Evolutionary conservation across 2,888 invertebrate genomes (phyloP).

Genomic region (Pocota personata): DNA sequence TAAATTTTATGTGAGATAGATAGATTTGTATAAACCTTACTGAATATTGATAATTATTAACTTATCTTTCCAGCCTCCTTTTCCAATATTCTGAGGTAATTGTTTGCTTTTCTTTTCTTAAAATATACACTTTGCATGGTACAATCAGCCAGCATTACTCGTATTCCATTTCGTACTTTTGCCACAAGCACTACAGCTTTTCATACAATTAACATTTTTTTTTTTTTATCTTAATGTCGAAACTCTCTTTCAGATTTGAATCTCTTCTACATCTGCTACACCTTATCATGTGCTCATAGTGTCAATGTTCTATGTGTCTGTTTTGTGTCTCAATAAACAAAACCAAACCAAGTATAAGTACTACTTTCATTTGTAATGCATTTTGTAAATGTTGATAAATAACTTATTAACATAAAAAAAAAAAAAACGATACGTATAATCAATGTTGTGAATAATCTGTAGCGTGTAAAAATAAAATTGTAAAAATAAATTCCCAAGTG

Average conservation of each 20-base stretch:
- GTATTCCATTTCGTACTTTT: constrained; percentile 14
- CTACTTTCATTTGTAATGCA: constrained; percentile 36
- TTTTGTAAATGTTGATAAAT: constrained; percentile 56
- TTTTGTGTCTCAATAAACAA: constrained; percentile 52
- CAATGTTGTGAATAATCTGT: constrained; percentile 61
- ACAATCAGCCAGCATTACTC: constrained; percentile 16
- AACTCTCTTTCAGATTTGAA: constrained; percentile 69
- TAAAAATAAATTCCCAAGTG: constrained; percentile 72
- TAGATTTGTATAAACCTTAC: too few species aligned
- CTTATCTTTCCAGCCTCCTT: constrained; percentile 8
- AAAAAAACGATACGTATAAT: constrained; percentile 3
- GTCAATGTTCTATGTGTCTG: constrained; percentile 69
- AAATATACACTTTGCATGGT: constrained; percentile 22
- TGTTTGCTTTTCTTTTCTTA: background rate
- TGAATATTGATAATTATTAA: background rate
- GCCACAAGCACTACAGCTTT: background rate
- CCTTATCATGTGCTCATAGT: constrained; percentile 64
- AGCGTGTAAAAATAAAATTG: constrained; percentile 49
- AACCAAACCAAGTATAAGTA: constrained; percentile 11
- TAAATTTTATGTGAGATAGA: too few species aligned
- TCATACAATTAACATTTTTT: constrained; percentile 35
- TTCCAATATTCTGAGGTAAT: background rate
- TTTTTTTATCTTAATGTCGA: constrained; percentile 57
- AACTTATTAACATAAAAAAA: constrained; percentile 1
- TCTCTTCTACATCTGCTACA: constrained; percentile 68